Conservation (phyloP, 2,888 invertebrate genomes). For the Ecdyonurus torrentis region DNA sequence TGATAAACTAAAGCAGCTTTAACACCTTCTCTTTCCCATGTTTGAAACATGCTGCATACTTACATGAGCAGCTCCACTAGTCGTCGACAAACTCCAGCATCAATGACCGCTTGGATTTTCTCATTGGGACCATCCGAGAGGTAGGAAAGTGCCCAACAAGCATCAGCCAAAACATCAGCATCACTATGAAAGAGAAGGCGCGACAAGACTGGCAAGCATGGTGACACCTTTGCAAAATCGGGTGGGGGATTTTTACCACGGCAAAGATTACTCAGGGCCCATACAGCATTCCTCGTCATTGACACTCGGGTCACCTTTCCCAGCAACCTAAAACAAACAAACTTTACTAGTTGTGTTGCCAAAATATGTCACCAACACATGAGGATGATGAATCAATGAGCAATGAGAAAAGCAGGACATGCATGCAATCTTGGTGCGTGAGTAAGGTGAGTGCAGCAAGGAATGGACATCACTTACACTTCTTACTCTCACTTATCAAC, state of each 20-base stretch:
- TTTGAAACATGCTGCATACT: too few species aligned
- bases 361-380: too few species aligned
- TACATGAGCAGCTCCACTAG: slow-evolving; percentile 47
- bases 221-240: slow-evolving; percentile 62
- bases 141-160: slow-evolving; percentile 95
- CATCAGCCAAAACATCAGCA: slow-evolving; percentile 78
- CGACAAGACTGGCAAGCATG: slow-evolving; percentile 73
- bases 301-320: slow-evolving; percentile 64
- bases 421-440: too few species aligned
- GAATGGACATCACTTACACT: too few species aligned
- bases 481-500: background rate
- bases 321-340: slow-evolving; percentile 44
- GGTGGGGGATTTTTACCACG: slow-evolving; percentile 95
- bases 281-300: slow-evolving; percentile 93
- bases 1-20: too few species aligned
- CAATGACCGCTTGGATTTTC: slow-evolving; percentile 93
- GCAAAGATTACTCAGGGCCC: slow-evolving; percentile 95
- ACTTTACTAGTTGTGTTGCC: too few species aligned
- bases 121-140: slow-evolving; percentile 93
- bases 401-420: too few species aligned
- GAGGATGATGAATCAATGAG: too few species aligned
- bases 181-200: slow-evolving; percentile 75
- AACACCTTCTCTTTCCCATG: too few species aligned
- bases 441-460: too few species aligned
- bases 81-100: slow-evolving; percentile 82